phyloP scores from a whole-genome alignment of 1,140 invertebrate genomes.

The Tetragnatha versicolor region DNA sequence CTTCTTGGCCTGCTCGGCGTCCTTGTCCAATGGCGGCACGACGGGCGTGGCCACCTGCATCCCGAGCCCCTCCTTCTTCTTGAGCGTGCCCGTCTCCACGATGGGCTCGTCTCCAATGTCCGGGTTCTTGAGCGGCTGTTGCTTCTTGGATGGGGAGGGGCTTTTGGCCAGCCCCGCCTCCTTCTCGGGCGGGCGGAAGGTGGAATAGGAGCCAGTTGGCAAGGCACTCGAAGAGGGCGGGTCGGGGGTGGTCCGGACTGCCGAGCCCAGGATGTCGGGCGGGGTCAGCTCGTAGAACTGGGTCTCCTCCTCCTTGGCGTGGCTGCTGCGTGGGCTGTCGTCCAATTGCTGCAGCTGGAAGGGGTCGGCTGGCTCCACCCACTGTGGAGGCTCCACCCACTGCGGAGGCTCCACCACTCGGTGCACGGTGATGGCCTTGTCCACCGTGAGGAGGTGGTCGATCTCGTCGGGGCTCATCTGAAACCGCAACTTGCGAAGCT shows the following conservation, averaged over 20 bases:
- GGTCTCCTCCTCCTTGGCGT: conserved; percentile 17
- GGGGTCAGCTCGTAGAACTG: conserved; percentile 41
- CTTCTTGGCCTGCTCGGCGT: conserved; percentile 22
- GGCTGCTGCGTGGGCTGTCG: conserved; percentile 47
- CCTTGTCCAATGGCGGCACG: conserved; percentile 14
- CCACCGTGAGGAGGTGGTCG: conserved; percentile 34
- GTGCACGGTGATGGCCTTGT: too few species aligned
- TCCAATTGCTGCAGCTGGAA: conserved; percentile 40
- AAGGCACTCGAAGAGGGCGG: too few species aligned
- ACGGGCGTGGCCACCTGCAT: conserved; percentile 37
- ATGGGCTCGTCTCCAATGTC: conserved; percentile 46
- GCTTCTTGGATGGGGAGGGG: conserved; percentile 25
- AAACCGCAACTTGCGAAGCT: conserved; percentile 29
- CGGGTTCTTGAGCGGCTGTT: neutral
- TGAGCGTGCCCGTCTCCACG: neutral
- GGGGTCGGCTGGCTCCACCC: too few species aligned
- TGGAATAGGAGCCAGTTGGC: conserved; percentile 36
- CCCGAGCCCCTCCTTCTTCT: conserved; percentile 21
- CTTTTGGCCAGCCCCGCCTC: too few species aligned
- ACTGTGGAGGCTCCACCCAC: too few species aligned
- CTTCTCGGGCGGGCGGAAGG: conserved; percentile 50
- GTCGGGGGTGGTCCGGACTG: too few species aligned
- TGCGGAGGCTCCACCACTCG: too few species aligned
- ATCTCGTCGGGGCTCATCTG: conserved; percentile 39
- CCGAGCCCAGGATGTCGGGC: conserved; percentile 35